Base-by-base conservation (phyloP, 2,113 vertebrate genomes). In the Empidonax traillii region DNA sequence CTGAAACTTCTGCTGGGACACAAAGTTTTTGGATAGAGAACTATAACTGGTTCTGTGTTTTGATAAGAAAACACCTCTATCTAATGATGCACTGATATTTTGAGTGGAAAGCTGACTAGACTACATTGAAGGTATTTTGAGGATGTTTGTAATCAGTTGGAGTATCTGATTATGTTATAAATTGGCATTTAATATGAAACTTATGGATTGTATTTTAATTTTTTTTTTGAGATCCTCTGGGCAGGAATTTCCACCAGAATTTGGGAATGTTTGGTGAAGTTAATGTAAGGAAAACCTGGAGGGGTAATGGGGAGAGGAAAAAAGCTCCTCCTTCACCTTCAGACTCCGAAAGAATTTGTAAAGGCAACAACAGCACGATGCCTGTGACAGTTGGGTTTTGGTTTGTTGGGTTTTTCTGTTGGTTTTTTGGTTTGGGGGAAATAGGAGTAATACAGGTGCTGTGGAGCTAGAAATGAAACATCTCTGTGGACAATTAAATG, bases 291-390 rank as follows among this genome's bases (percentile, higher is more conserved):
- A 65, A 62, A 63, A 67, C 8, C 20, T 14, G 11, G 7, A 6
- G 4, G 9, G 4, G 19, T 2, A 10, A 8, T 21, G 11, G 9
- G 5, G 16, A 17, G 4, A 17, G 8, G 5, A n/a, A 41, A 39
- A 43, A 22, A 21, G 18, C 27, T 49, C 35, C 13, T 47, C 5
- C 30, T 56, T 43, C 8, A 37, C 18, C 8, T 74, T 25, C 3
- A 2, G 19, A 43, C 21, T 68, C 6, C 27, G 47, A 28, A 39
- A 69, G 5, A 35, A 49, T 46, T 75, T 46, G 19, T 68, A 24
- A 37, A 51, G 43, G 35, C 6, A 89, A n/a, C 21, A 41, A 39
- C 11, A 13, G 5, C 6, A 7, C 14, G 7, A 37, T 41, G 10
- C 7, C 52, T 41, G 9, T 56, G 23, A 55, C 20, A n/a, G 31